These are phyloP conservation scores for Hippocampus comes DNA, from an alignment of 2,113 vertebrate species.

Conservation along the genomic window DNA sequence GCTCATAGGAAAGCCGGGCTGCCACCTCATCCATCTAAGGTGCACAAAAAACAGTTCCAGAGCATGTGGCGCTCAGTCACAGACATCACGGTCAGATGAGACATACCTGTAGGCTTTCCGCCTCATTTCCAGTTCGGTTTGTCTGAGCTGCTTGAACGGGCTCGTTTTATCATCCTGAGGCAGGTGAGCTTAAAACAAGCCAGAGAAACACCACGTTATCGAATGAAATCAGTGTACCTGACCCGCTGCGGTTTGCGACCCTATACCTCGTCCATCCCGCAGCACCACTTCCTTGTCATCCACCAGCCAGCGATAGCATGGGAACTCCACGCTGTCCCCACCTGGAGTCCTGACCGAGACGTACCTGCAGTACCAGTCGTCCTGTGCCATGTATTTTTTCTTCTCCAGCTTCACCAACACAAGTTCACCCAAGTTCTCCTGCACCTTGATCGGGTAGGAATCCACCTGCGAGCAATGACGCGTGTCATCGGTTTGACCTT, in stretches of 20 bases:
- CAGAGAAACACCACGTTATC: neutral
- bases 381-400: slow-evolving; percentile 87
- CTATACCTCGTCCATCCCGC: slow-evolving; percentile 84
- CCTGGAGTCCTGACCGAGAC: slow-evolving; percentile 86
- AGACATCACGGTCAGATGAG: neutral
- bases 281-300: slow-evolving; percentile 88
- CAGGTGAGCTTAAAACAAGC: slow-evolving; percentile 78
- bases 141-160: slow-evolving; percentile 84
- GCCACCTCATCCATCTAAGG: slow-evolving; percentile 93
- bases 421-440: slow-evolving; percentile 85
- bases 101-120: slow-evolving; percentile 82
- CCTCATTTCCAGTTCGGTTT: slow-evolving; percentile 83
- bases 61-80: no score
- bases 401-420: slow-evolving; percentile 90
- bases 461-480: slow-evolving; percentile 77
- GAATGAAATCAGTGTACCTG: neutral
- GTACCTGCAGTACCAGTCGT: slow-evolving; percentile 93
- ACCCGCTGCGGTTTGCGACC: neutral
- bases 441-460: slow-evolving; percentile 83
- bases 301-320: slow-evolving; percentile 92
- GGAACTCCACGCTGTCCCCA: slow-evolving; percentile 89
- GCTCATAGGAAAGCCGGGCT: slow-evolving; percentile 92
- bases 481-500: no score
- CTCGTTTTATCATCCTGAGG: slow-evolving; percentile 83
- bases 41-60: neutral